phyloP scores from a whole-genome alignment of 2,113 vertebrate genomes.

The Ammodytes dubius region DNA sequence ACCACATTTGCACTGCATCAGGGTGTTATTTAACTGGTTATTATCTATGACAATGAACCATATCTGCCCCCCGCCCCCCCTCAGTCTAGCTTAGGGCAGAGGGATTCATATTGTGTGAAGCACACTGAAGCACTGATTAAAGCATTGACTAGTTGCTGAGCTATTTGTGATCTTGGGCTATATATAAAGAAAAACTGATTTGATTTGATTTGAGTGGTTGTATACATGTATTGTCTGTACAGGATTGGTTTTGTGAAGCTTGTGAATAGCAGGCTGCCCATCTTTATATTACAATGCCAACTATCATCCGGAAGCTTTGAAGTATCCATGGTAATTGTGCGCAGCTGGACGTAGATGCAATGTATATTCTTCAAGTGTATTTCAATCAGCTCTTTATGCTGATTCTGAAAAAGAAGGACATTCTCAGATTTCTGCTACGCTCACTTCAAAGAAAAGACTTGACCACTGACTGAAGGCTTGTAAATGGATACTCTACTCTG shows the following conservation, averaged over 20 bases:
- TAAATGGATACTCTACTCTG: not conserved
- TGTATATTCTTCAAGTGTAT: not conserved
- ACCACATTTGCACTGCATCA: not conserved
- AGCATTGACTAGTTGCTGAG: too few species aligned
- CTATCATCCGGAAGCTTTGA: not conserved
- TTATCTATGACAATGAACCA: not conserved
- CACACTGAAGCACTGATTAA: too few species aligned
- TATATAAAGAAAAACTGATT: too few species aligned
- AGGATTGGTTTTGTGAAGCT: too few species aligned
- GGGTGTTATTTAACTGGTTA: not conserved
- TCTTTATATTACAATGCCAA: not conserved
- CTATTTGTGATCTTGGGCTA: too few species aligned
- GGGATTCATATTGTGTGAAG: too few species aligned
- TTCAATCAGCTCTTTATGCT: constrained; percentile 1
- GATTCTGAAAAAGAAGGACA: not conserved
- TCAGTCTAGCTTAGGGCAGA: too few species aligned
- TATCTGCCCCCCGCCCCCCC: too few species aligned
- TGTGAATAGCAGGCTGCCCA: not conserved
- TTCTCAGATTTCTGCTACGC: not conserved
- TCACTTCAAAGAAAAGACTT: constrained; percentile 11
- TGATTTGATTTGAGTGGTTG: too few species aligned
- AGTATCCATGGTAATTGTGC: not conserved
- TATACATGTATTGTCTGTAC: too few species aligned
- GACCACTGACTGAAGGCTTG: not conserved
- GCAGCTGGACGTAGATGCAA: constrained; percentile 8